Evolutionary conservation across 2,113 vertebrate species (phyloP).

Genomic region (Columba livia): DNA sequence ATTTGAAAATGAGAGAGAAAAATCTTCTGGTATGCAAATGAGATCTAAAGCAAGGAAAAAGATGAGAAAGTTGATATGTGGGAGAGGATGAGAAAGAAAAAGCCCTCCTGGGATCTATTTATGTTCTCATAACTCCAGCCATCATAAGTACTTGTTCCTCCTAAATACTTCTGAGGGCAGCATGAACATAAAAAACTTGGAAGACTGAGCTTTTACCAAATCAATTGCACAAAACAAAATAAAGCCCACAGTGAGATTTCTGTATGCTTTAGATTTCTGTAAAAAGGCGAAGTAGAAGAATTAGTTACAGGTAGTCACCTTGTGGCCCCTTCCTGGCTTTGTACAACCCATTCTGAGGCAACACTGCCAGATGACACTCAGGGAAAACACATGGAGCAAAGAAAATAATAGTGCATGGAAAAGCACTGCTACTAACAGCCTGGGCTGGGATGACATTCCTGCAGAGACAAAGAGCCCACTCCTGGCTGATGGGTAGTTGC

Average conservation of each 20-base stretch:
- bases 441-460: neutral
- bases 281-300: neutral
- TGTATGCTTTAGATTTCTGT: neutral
- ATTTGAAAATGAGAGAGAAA: neutral
- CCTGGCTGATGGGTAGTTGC: too few relatives aligned
- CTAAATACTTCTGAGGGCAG: neutral
- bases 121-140: neutral
- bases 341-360: neutral
- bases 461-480: neutral
- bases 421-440: fast-evolving
- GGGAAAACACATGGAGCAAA: fast-evolving
- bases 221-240: neutral
- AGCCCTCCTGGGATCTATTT: neutral
- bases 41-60: neutral
- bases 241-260: neutral
- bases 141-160: neutral
- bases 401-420: neutral
- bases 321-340: neutral
- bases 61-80: neutral
- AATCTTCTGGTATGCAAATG: neutral
- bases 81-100: neutral
- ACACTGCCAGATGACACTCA: neutral
- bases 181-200: neutral
- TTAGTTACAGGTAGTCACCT: neutral
- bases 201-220: neutral